phyloP scores from a whole-genome alignment of 2,888 invertebrate genomes.

The Thymelicus sylvestris region DNA sequence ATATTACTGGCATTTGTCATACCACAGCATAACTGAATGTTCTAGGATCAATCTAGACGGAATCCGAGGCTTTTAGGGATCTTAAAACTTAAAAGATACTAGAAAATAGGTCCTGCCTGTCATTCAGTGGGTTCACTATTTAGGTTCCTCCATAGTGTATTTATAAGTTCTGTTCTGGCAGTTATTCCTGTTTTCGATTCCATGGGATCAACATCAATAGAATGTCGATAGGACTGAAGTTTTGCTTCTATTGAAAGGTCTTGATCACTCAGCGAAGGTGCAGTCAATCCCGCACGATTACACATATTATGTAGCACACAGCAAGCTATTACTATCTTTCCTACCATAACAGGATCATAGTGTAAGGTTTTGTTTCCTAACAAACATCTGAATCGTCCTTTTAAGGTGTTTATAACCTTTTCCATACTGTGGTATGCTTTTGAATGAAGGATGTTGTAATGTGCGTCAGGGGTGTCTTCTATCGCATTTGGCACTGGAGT shows the following conservation, averaged over 20 bases:
- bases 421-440: not conserved
- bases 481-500: not conserved
- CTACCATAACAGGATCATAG: slow-evolving; percentile 23
- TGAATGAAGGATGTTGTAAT: not conserved
- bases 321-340: slow-evolving; percentile 31
- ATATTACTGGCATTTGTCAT: too few relatives aligned
- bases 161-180: not conserved
- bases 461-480: not conserved
- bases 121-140: not conserved
- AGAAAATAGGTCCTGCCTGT: too few relatives aligned
- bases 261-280: not conserved
- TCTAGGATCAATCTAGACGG: too few relatives aligned
- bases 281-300: slow-evolving; percentile 12
- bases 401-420: not conserved
- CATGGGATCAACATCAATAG: not conserved
- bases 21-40: too few relatives aligned
- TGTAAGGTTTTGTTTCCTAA: slow-evolving; percentile 5
- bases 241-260: not conserved
- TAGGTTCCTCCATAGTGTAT: not conserved
- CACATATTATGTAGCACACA: slow-evolving; percentile 34
- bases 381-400: not conserved
- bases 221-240: not conserved
- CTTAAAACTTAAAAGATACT: too few relatives aligned
- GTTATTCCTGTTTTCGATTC: not conserved
- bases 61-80: too few relatives aligned